Percentiles rank a stretch among this genome's conserved stretches.
phyloP scores from a whole-genome alignment of 1,140 invertebrate genomes.

The Lordiphosa stackelbergi region DNA sequence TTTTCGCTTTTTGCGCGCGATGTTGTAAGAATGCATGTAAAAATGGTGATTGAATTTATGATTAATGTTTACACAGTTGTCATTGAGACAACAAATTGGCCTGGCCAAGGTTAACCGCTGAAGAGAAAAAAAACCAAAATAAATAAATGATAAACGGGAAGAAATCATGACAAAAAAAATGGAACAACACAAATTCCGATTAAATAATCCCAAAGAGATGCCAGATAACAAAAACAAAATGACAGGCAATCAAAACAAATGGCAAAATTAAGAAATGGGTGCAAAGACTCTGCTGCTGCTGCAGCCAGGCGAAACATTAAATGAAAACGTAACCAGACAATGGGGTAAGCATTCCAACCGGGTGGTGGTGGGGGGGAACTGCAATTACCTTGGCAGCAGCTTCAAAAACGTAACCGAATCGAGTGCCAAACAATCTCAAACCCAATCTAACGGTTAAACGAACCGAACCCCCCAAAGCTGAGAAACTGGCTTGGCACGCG shows the following conservation, averaged over 20 bases:
- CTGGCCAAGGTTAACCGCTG: conserved; percentile 42
- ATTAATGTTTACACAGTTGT: conserved; percentile 50
- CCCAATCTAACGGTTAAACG: conserved; percentile 32
- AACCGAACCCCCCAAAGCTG: conserved; percentile 27
- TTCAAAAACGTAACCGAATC: conserved; percentile 14
- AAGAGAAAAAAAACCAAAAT: conserved; percentile 11
- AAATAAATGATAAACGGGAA: conserved; percentile 50
- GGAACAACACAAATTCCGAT: conserved; percentile 20
- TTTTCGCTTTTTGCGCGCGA: conserved; percentile 13
- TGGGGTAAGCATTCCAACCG: conserved; percentile 14
- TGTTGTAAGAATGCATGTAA: conserved; percentile 68
- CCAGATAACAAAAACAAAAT: conserved; percentile 21
- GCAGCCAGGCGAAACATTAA: not conserved
- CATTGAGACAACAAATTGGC: conserved; percentile 63
- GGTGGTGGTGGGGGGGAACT: not conserved
- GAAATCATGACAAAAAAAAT: conserved; percentile 35
- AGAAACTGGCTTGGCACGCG: conserved; percentile 41
- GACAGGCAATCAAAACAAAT: conserved; percentile 33
- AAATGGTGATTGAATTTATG: conserved; percentile 67
- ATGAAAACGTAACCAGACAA: conserved; percentile 37
- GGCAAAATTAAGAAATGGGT: conserved; percentile 11
- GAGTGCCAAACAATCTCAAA: conserved; percentile 21
- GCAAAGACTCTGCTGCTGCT: not conserved
- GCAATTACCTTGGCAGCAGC: conserved; percentile 39
- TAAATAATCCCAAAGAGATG: conserved; percentile 13